Evolutionary conservation across 2,113 vertebrate genomes (phyloP), one percentile per base, ranked within the genome.

Genomic region (Ochotona princeps): DNA sequence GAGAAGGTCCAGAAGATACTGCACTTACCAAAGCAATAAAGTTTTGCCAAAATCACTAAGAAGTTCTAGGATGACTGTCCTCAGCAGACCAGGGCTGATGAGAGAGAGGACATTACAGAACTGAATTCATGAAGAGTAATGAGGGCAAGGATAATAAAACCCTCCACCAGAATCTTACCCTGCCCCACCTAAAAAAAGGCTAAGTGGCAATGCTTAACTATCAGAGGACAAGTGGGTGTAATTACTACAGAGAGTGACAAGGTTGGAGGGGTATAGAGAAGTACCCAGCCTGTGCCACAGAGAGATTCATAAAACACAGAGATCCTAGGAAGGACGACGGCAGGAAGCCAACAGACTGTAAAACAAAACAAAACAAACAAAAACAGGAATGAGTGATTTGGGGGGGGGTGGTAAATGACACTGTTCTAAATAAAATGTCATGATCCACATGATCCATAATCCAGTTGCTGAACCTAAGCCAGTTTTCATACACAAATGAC

Each of bases 351-450:
- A 84, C 54, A 83, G 54, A 44, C 38, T 49, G 26, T 73, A 82
- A 94, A 94, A 82, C 11, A 32, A 75, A 84, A 44, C 38, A 92
- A 78, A 32, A n/a, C n/a, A n/a, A n/a, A n/a, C n/a, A n/a, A 94
- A 82, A 94, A 83, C 65, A 89, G 49, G 25, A 21, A n/a, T 54
- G 26, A 25, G 65, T 87, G 51, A 76, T 88, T n/a, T n/a, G 38
- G 38, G 38, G 38, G 38, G 83, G 63, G 57, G 90, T 2, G 12
- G n/a, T 61, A 23, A 60, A 14, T 44, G 18, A 30, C 74, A 81
- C 51, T 66, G 26, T 25, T 5, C 8, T n/a, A 14, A 35, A 12
- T 54, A 81, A 93, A 67, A 44, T 1, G 5, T 83, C 72, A 93
- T 14, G 38, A 28, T n/a, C 80, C n/a, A n/a, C 72, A 93, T 14